Base-by-base conservation (phyloP, 1,140 invertebrate species). In the Habropoda laboriosa region DNA sequence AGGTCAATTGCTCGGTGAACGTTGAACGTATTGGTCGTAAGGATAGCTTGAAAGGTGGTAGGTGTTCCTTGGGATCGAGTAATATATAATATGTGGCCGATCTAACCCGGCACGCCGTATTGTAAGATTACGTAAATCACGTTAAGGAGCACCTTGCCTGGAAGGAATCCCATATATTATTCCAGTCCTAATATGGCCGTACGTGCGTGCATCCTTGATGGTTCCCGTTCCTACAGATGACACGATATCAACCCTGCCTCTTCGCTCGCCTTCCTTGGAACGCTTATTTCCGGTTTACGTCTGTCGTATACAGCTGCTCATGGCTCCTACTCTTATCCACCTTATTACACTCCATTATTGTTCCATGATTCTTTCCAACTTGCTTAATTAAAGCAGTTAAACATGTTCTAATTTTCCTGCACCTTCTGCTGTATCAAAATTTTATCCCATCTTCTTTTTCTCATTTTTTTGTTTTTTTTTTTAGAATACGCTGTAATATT, bases 121-220 rank as follows among this genome's bases (percentile, higher is more conserved):
- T 87, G 85, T 89, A 92, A 93, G 92, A 92, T 89, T 91, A 88
- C 85, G 91, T 93, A 93, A 92, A 93, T 93, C 92, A 92, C 87
- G 82, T 85, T 90, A 90, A 87, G 86, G 87, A 89, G 88, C 87
- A 88, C 85, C 85, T 86, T 82, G 83, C 83, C 83, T 87, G 79
- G 90, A 89, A 89, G 87, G 86, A 89, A 85, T 80, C 82, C 74
- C 89, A 89, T 93, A 93, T 90, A 92, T 93, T 92, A 93, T 88
- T 88, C 90, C 73, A 85, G 81, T 89, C 88, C 88, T 91, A 90
- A 91, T 90, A 91, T 85, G 90, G 79, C 81, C 88, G 91, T 92
- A 93, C 92, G 92, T 93, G 92, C 92, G 89, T 92, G 88, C 90
- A 91, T 89, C 87, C 88, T 85, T 89, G 88, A 90, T 87, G 87